Percentiles rank a stretch among this genome's conserved stretches.
Evolutionary conservation across 2,113 vertebrate species (phyloP).

Genomic region (Mesitornis unicolor): DNA sequence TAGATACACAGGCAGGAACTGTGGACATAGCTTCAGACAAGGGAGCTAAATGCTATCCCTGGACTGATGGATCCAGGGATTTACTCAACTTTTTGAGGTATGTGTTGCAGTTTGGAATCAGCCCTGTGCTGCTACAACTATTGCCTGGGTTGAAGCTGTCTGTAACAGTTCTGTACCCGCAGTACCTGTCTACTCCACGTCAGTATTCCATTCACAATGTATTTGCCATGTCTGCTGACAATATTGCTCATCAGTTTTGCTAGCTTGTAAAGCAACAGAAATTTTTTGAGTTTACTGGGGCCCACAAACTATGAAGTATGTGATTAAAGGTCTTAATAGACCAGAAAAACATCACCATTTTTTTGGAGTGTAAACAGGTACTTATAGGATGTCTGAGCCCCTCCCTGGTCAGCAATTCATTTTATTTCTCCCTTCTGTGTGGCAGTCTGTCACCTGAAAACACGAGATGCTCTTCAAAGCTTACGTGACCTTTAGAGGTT

Average conservation of each 20-base stretch:
- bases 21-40: not conserved
- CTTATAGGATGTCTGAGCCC: not conserved
- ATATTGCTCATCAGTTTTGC: not conserved
- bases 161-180: fast-evolving
- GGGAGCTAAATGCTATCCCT: not conserved
- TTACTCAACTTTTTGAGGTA: not conserved
- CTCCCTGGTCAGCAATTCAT: not conserved
- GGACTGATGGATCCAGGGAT: not conserved
- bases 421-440: not conserved
- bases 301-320: not conserved
- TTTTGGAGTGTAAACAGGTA: not conserved
- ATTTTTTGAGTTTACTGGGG: not conserved
- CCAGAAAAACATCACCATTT: not conserved
- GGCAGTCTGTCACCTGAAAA: slow-evolving; percentile 9
- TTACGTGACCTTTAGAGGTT: slow-evolving; percentile 28
- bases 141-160: not conserved
- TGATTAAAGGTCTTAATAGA: not conserved
- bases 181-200: not conserved
- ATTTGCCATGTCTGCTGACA: not conserved
- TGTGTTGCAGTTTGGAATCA: not conserved
- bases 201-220: not conserved
- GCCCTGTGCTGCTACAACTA: not conserved
- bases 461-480: slow-evolving; percentile 19
- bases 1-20: not conserved
- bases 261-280: not conserved